Base-by-base conservation (phyloP, 2,113 vertebrate species). In the Leuciscus idus region DNA sequence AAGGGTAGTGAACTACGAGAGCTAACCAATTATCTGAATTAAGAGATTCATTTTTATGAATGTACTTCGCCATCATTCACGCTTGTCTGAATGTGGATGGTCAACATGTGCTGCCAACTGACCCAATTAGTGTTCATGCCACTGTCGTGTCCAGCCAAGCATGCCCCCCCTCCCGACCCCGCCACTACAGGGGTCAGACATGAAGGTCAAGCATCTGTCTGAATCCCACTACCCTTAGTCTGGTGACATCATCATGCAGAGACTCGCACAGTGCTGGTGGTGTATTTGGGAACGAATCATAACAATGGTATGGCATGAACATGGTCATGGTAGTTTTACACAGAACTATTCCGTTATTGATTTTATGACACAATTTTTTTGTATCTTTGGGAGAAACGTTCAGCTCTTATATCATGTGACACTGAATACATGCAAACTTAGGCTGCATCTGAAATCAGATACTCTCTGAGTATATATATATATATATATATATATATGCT, bases 81-180 rank as follows among this genome's bases (percentile, higher is more conserved):
- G 83, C 78, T 85, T 77, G 84, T 73, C 81, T 85, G 77, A 73
- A 23, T 81, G 59, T 72, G 83, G 75, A 62, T 66, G 76, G 73
- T 52, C 77, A 87, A 59, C 76, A 61, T 73, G 85, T 79, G 76
- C 66, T 72, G 83, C 83, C 89, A 84, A 73, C 64, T 90, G 83
- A 89, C 77, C 88, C 85, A 89, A 90, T 89, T 87, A 86, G 77
- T 61, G 61, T 86, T 81, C 28, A 4, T 87, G 81, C 57, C 84
- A 85, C 81, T 87, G 74, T n/a, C 3, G 52, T 70, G 62, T 70
- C 81, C 81, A 89, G 84, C 85, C 84, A 90, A 81, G 84, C 86
- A 89, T 84, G 50, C 11, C 81, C 70, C n/a, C 55, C 73, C 70
- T 79, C 80, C 57, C 28, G n/a, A 81, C 43, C 89, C 79, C 79